Base-by-base conservation (phyloP, 1,140 invertebrate species). In the Lycorma delicatula region DNA sequence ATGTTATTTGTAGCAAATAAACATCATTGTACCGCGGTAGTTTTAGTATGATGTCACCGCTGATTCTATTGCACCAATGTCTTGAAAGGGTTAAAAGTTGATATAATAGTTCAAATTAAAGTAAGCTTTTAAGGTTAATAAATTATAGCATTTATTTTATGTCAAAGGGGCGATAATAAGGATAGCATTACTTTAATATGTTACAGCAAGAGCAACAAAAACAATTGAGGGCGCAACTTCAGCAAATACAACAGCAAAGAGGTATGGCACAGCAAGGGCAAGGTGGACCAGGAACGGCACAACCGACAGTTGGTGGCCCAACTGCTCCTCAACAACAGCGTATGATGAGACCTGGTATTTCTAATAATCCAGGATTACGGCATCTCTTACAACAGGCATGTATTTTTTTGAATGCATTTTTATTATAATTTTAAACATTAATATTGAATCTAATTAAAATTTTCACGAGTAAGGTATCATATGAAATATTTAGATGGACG, bases 371-470 rank as follows among this genome's bases (percentile, higher is more conserved):
- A n/a, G 82, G 82, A n/a, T 68, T 86, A 23, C 70, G 83, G 23
- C 81, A 84, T 71, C 71, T 86, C 20, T 72, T 86, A 2, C 83
- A 86, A 70, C 82, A 84, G 69, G 82, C n/a, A n/a, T n/a, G n/a
- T n/a, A n/a, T n/a, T n/a, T n/a, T n/a, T n/a, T n/a, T n/a, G n/a
- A n/a, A n/a, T n/a, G n/a, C n/a, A n/a, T n/a, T n/a, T n/a, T n/a
- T n/a, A n/a, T n/a, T n/a, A n/a, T n/a, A n/a, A n/a, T n/a, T n/a
- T n/a, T n/a, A n/a, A n/a, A n/a, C n/a, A n/a, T n/a, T n/a, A n/a
- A n/a, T n/a, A n/a, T n/a, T n/a, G n/a, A n/a, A n/a, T n/a, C n/a
- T n/a, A n/a, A n/a, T n/a, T n/a, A n/a, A n/a, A n/a, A n/a, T n/a
- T n/a, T n/a, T n/a, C n/a, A n/a, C n/a, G n/a, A n/a, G n/a, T n/a